Evolutionary conservation across 2,888 invertebrate species (phyloP).

Genomic region (Pantelozetes paolii): DNA sequence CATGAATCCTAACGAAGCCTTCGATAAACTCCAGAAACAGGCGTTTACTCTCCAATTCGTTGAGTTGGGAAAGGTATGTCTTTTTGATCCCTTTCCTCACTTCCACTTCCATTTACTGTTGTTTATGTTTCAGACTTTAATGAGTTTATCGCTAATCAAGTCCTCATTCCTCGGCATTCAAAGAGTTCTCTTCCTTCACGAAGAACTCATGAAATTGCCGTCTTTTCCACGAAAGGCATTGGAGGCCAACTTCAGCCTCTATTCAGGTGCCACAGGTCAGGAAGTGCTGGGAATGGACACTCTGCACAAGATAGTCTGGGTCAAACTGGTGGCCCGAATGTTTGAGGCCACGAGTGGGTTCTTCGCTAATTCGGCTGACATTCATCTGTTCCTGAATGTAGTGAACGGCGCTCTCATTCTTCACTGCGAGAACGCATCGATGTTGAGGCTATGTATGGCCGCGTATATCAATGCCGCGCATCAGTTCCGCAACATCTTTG

Average conservation of each 20-base stretch:
- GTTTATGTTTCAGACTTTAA: slow-evolving; percentile 49
- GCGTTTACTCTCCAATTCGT: slow-evolving; percentile 89
- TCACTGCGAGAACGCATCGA: slow-evolving; percentile 93
- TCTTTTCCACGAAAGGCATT: slow-evolving; percentile 96
- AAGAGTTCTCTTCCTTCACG: slow-evolving; percentile 94
- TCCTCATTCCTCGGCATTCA: slow-evolving; percentile 72
- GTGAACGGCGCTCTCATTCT: slow-evolving; percentile 91
- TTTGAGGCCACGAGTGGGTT: slow-evolving; percentile 97
- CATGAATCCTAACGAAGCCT: slow-evolving; percentile 87
- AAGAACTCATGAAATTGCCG: slow-evolving; percentile 96
- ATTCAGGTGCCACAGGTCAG: slow-evolving; percentile 80
- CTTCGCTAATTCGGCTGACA: slow-evolving; percentile 92
- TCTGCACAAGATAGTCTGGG: slow-evolving; percentile 98
- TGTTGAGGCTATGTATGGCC: slow-evolving; percentile 90
- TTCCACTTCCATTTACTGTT: neutral
- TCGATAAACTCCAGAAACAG: slow-evolving; percentile 79
- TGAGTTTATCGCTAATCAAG: slow-evolving; percentile 55
- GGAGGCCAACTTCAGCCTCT: slow-evolving; percentile 90
- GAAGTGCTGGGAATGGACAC: slow-evolving; percentile 88
- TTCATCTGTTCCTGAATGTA: slow-evolving; percentile 95
- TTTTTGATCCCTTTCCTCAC: neutral
- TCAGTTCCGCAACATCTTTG: slow-evolving; percentile 98
- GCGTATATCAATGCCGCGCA: slow-evolving; percentile 96
- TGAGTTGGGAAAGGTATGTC: slow-evolving; percentile 79
- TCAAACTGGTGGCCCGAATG: slow-evolving; percentile 89